phyloP scores from a whole-genome alignment of 2,113 vertebrate species.

The Vicugna pacos region DNA sequence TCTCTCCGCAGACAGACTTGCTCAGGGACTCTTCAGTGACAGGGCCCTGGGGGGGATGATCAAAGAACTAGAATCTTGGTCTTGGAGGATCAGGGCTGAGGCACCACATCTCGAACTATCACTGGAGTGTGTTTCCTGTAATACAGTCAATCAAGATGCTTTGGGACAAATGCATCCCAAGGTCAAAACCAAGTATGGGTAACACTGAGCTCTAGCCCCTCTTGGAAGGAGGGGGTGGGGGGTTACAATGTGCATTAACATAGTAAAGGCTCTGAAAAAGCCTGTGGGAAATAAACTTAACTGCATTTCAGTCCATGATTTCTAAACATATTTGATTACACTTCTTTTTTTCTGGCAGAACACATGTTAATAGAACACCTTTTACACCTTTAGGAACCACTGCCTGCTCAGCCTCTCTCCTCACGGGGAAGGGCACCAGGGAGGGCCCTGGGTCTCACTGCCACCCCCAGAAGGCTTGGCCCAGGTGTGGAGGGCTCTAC shows the following conservation, averaged over 20 bases:
- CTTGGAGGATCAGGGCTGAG: neutral
- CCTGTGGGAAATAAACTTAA: neutral
- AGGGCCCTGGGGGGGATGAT: neutral
- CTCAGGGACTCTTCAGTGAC: neutral
- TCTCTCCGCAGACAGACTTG: neutral
- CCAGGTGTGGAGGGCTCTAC: no score
- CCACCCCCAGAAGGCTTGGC: neutral
- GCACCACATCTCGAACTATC: neutral
- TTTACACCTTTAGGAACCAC: no score
- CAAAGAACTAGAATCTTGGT: neutral
- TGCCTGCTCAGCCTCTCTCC: neutral
- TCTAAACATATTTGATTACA: neutral
- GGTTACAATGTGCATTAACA: neutral
- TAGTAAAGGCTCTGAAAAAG: constrained; percentile 9
- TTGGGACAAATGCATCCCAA: neutral
- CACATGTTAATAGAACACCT: neutral
- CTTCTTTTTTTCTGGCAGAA: neutral
- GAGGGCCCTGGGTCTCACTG: neutral
- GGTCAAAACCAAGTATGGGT: neutral
- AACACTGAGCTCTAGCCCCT: neutral
- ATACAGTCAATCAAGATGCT: neutral
- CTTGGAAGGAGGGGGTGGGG: no score
- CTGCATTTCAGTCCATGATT: neutral
- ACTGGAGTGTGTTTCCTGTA: neutral
- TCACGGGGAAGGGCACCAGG: neutral